A percentile compares a stretch with the other conserved stretches of the same genome.
These are phyloP conservation scores for Anseranas semipalmata DNA, from an alignment of 2,113 vertebrate genomes.

Conservation along the genomic window DNA sequence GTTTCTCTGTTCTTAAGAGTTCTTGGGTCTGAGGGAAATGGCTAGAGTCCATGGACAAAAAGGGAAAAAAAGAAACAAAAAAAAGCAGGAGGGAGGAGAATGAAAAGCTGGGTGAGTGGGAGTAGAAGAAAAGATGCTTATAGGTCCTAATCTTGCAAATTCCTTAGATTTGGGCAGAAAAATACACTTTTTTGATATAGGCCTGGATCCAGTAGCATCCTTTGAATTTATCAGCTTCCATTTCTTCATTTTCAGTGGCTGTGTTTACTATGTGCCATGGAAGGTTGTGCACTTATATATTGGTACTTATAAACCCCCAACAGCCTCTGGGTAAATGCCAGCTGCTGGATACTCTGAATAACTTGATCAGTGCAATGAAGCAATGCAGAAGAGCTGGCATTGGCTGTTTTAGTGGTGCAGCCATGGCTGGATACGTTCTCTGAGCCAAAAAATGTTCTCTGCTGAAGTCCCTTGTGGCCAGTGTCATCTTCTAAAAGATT, in stretches of 20 bases:
- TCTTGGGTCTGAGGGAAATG: neutral
- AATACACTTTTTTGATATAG: neutral
- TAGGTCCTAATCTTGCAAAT: neutral
- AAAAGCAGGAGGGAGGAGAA: neutral
- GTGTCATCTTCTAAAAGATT: constrained; percentile 14
- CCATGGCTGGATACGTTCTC: neutral
- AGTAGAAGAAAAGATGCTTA: neutral
- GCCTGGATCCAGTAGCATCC: neutral
- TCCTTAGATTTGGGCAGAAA: neutral
- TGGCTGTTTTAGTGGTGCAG: neutral
- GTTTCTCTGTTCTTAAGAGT: neutral
- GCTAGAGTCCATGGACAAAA: neutral
- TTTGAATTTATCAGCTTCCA: neutral
- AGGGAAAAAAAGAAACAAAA: neutral
- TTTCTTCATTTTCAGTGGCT: neutral
- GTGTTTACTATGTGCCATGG: neutral
- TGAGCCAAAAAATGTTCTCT: neutral
- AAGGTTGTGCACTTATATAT: neutral
- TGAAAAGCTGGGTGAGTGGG: neutral
- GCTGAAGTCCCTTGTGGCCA: constrained; percentile 8
- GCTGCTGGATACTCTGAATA: neutral
- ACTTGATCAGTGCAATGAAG: neutral
- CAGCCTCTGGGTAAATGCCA: neutral
- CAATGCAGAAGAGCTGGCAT: neutral
- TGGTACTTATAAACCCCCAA: neutral